These are phyloP conservation scores for Luidia sarsii DNA, from an alignment of 53 echinoderm and acorn worm genomes.

Conservation along the genomic window DNA sequence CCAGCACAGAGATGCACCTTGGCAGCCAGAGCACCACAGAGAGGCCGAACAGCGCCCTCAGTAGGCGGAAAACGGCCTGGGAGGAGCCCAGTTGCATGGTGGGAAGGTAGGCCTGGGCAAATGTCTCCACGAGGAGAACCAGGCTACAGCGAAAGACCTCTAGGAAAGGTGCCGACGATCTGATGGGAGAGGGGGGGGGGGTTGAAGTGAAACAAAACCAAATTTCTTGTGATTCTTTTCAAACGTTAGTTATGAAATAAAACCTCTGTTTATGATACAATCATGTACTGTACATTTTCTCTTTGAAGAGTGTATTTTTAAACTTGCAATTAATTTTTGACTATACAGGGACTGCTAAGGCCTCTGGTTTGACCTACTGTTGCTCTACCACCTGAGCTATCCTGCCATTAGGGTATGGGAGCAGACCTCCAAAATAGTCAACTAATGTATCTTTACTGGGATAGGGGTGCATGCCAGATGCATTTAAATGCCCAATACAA, in stretches of 20 bases:
- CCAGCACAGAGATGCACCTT: conserved; percentile 39
- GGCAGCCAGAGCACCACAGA: conserved; percentile 69
- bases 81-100: conserved; percentile 32
- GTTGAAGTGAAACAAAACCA: background rate
- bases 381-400: too few relatives aligned
- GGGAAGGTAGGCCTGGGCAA: conserved; percentile 41
- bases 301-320: background rate
- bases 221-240: background rate
- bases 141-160: conserved; percentile 60
- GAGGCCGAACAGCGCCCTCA: conserved; percentile 50
- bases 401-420: too few relatives aligned
- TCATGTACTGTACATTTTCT: background rate
- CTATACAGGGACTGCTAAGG: background rate
- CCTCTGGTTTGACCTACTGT: too few relatives aligned
- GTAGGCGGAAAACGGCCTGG: background rate
- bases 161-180: conserved; percentile 59
- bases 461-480: too few relatives aligned
- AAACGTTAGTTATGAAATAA: too few relatives aligned
- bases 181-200: conserved; percentile 8
- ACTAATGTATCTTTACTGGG: too few relatives aligned
- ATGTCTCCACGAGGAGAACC: conserved; percentile 38
- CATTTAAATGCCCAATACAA: too few relatives aligned
- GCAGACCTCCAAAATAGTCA: too few relatives aligned
- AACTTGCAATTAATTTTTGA: background rate
- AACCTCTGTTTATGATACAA: too few relatives aligned